These are phyloP conservation scores for Drosophila longiperda DNA, from an alignment of 2,888 invertebrate genomes.

Conservation along the genomic window DNA sequence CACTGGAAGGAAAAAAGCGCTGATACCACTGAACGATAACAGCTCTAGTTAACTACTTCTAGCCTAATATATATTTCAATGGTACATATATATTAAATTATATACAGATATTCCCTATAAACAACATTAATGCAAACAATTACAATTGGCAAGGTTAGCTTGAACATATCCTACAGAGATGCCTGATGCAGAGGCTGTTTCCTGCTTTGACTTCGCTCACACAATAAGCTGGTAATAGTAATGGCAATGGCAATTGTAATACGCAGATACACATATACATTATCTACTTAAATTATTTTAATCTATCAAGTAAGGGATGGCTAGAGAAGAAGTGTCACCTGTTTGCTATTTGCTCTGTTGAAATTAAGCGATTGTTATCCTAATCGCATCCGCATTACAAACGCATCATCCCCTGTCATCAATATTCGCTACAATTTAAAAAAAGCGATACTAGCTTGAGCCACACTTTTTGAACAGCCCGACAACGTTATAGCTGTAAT, in stretches of 20 bases:
- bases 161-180: no score
- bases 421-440: not conserved
- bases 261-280: slow-evolving; percentile 29
- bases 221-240: slow-evolving; percentile 31
- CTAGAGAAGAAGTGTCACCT: slow-evolving; percentile 41
- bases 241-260: slow-evolving; percentile 1
- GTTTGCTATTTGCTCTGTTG: slow-evolving; percentile 59
- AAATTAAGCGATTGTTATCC: slow-evolving; percentile 51
- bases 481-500: no score
- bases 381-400: not conserved
- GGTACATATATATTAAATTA: slow-evolving; percentile 39
- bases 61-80: slow-evolving; percentile 30
- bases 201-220: slow-evolving; percentile 33
- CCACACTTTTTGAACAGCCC: no score
- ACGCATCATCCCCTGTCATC: not conserved
- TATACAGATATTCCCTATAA: not conserved
- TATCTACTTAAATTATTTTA: slow-evolving; percentile 69
- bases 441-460: no score
- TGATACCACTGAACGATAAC: slow-evolving; percentile 90
- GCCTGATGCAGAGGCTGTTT: slow-evolving; percentile 45
- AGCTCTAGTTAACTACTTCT: slow-evolving; percentile 25
- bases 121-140: slow-evolving; percentile 7
- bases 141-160: no score
- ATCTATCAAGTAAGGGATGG: slow-evolving; percentile 43
- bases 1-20: slow-evolving; percentile 91